phyloP scores from a whole-genome alignment of 2,797 vertebrate species.

The Champsocephalus esox region DNA sequence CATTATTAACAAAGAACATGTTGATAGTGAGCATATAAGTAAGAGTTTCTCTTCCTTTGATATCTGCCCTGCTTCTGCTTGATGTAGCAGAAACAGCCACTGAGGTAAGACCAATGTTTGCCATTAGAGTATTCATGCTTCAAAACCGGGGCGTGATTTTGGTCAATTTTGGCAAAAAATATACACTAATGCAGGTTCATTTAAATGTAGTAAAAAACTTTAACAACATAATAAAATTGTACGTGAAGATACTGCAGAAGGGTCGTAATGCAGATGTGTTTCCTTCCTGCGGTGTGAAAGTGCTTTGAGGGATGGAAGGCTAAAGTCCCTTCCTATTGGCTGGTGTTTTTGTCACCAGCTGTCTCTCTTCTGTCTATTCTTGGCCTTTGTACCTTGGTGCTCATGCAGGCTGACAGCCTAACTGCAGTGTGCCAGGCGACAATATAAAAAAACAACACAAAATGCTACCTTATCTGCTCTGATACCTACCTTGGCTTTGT shows the following conservation, averaged over 20 bases:
- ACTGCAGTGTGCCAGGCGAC: conserved; percentile 57
- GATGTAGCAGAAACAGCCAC: too few species aligned
- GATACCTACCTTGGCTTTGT: conserved; percentile 14
- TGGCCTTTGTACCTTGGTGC: conserved; percentile 55
- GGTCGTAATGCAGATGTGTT: conserved; percentile 53
- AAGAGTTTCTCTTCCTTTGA: too few species aligned
- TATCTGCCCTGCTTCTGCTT: too few species aligned
- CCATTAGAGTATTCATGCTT: too few species aligned
- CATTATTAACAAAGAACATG: too few species aligned
- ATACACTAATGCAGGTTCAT: not conserved
- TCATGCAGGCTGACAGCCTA: conserved; percentile 73
- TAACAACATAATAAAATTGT: conserved; percentile 47
- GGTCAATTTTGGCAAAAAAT: not conserved
- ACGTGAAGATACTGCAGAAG: conserved; percentile 26
- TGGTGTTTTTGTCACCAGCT: conserved; percentile 41
- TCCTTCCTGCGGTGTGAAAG: not conserved
- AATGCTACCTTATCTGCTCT: conserved; percentile 51
- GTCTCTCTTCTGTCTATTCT: conserved; percentile 65
- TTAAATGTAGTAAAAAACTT: conserved; percentile 10
- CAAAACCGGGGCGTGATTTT: too few species aligned
- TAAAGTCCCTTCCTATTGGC: conserved; percentile 11
- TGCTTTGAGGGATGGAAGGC: too few species aligned
- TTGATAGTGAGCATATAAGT: too few species aligned
- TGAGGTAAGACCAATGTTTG: too few species aligned
- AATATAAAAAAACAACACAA: conserved; percentile 15